phyloP scores from a whole-genome alignment of 2,888 invertebrate genomes.

The Aspidiotus rigidus region DNA sequence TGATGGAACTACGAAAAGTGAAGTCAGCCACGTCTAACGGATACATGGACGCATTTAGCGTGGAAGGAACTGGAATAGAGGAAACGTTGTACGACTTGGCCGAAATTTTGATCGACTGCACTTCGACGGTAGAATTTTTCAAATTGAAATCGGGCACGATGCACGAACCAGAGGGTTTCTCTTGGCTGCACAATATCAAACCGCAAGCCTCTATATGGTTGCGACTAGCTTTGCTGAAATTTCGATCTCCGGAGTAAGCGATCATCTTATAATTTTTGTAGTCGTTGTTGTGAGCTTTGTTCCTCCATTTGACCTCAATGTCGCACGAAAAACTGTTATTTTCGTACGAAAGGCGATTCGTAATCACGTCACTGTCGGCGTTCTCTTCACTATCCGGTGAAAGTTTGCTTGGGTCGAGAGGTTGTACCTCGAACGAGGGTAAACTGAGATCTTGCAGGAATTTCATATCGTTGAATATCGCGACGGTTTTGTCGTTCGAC shows the following conservation, averaged over 20 bases:
- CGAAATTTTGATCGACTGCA: constrained; percentile 38
- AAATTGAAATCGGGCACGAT: constrained; percentile 40
- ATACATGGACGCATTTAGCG: constrained; percentile 35
- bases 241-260: constrained; percentile 19
- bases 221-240: constrained; percentile 21
- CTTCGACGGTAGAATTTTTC: constrained; percentile 39
- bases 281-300: neutral
- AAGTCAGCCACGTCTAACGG: constrained; percentile 38
- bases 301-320: constrained; percentile 10
- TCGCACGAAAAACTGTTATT: constrained; percentile 14
- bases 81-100: constrained; percentile 37
- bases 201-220: constrained; percentile 41
- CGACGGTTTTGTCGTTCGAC: constrained; percentile 4
- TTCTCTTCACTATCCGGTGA: neutral
- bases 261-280: constrained; percentile 17
- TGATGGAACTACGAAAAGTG: constrained; percentile 36
- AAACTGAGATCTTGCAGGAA: constrained; percentile 8
- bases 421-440: constrained; percentile 7
- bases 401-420: neutral
- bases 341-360: constrained; percentile 11
- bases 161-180: neutral
- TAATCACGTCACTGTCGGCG: neutral
- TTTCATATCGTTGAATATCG: constrained; percentile 11
- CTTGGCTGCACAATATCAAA: constrained; percentile 39
- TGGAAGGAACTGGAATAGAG: constrained; percentile 38